Evolutionary conservation across 2,113 vertebrate species (phyloP), one percentile per base, ranked within the genome.

Genomic region (Oryzias woworae): DNA sequence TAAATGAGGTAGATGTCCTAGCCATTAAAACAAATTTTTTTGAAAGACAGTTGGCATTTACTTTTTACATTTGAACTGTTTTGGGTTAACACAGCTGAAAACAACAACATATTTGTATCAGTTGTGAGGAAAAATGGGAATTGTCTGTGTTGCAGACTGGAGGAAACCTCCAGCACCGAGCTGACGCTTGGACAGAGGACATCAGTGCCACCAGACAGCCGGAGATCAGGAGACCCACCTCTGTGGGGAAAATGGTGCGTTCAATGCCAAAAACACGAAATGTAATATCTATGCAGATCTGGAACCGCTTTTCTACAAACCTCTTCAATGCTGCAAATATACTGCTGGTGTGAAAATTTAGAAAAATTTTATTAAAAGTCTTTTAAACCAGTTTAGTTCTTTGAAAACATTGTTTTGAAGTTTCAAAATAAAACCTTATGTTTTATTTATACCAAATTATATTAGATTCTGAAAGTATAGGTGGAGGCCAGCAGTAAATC

Each of bases 171-270:
- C 85, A 90, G 82, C 85, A 88, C 70, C 83, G 14, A 63, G 69
- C 80, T 2, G 78, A 87, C 1, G n/a, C 7, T 26, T 93, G 92
- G 92, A 72, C 36, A 7, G 77, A 88, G 5, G 69, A 84, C 15
- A 79, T 87, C 23, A 71, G 78, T 7, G 79, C 85, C 75, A 90
- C 87, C 46, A 87, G 91, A 73, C 60, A 3, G 51, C 28, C 52
- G 0, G 69, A 66, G 44, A 15, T 57, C 58, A 49, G 13, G 7
- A 57, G 28, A 17, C 22, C 57, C 3, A 5, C 66, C 5, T 1
- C 60, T 55, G 15, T 43, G 58, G 52, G 70, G 6, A 64, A 60
- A 58, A 43, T 14, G 50, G 90, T 90, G 60, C 88, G 87, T 76
- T 59, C 14, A 62, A 2, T 16, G 23, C 2, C 31, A 42, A 48